A percentile compares a stretch with the other conserved stretches of the same genome.
These are phyloP conservation scores for Forpus xanthops DNA, from an alignment of 2,797 vertebrate genomes.

Conservation along the genomic window DNA sequence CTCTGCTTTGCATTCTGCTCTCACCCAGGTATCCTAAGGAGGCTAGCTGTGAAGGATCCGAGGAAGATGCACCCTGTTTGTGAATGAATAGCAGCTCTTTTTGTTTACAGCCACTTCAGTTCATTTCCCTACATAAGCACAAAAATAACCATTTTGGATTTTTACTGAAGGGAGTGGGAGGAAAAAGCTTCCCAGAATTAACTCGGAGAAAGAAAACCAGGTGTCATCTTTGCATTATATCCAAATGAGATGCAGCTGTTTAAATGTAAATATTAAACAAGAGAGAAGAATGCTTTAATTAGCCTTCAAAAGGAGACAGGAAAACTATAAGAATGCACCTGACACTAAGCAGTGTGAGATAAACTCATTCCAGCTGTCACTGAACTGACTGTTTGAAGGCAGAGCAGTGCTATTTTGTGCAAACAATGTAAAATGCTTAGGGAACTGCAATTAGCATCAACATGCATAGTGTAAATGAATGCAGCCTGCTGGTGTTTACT, in stretches of 20 bases:
- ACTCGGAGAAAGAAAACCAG: slow-evolving; percentile 50
- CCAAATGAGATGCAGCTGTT: slow-evolving; percentile 70
- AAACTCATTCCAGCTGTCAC: slow-evolving; percentile 72
- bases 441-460: slow-evolving; percentile 77
- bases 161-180: background rate
- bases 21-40: background rate
- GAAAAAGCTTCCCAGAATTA: background rate
- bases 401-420: slow-evolving; percentile 70
- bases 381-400: slow-evolving; percentile 71
- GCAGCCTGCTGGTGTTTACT: slow-evolving; percentile 71
- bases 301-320: slow-evolving; percentile 65
- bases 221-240: slow-evolving; percentile 51
- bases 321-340: slow-evolving; percentile 73
- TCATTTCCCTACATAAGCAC: slow-evolving; percentile 16
- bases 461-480: slow-evolving; percentile 67
- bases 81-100: slow-evolving; percentile 34
- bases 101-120: background rate
- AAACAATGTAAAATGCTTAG: slow-evolving; percentile 75
- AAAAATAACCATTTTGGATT: slow-evolving; percentile 31
- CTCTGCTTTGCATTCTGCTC: slow-evolving; percentile 45
- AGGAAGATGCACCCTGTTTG: background rate
- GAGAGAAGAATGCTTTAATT: slow-evolving; percentile 70
- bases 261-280: slow-evolving; percentile 73
- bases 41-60: background rate
- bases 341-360: slow-evolving; percentile 70